Percentiles rank a stretch among this genome's conserved stretches.
These are phyloP conservation scores for Lymantria monacha DNA, from an alignment of 2,888 invertebrate genomes.

Conservation along the genomic window DNA sequence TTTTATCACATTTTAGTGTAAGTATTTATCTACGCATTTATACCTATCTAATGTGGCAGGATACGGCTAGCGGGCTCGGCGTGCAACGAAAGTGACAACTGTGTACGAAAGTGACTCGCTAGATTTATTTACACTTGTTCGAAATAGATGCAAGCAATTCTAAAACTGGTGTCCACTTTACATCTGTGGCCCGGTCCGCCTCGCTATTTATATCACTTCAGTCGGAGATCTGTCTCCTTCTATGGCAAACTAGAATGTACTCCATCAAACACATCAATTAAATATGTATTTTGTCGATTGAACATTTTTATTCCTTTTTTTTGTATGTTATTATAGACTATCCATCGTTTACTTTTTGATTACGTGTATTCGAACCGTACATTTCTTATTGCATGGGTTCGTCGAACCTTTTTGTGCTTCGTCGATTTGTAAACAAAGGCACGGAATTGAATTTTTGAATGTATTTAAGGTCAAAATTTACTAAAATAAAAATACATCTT, in stretches of 20 bases:
- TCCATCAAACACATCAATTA: conserved; percentile 50
- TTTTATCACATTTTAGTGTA: too few relatives aligned
- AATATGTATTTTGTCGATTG: conserved; percentile 55
- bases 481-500: conserved; percentile 28
- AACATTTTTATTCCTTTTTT: conserved; percentile 61
- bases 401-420: conserved; percentile 56
- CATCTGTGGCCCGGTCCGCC: conserved; percentile 58
- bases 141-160: conserved; percentile 72
- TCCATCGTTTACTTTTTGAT: conserved; percentile 44
- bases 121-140: conserved; percentile 79
- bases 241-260: conserved; percentile 69
- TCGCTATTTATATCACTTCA: conserved; percentile 71
- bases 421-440: conserved; percentile 60
- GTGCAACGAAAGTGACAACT: conserved; percentile 73
- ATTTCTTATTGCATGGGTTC: conserved; percentile 52
- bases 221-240: conserved; percentile 69
- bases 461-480: conserved; percentile 47
- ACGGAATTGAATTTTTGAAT: conserved; percentile 45
- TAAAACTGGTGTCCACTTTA: conserved; percentile 76
- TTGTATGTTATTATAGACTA: conserved; percentile 48
- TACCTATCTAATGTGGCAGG: conserved; percentile 23
- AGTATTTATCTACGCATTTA: too few relatives aligned
- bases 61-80: conserved; percentile 44
- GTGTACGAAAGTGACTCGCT: conserved; percentile 70
- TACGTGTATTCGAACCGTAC: conserved; percentile 38